Percentiles rank a stretch among this genome's conserved stretches.
These are phyloP conservation scores for Heteromormyrus szaboi DNA, from an alignment of 2,797 vertebrate species.

Conservation along the genomic window DNA sequence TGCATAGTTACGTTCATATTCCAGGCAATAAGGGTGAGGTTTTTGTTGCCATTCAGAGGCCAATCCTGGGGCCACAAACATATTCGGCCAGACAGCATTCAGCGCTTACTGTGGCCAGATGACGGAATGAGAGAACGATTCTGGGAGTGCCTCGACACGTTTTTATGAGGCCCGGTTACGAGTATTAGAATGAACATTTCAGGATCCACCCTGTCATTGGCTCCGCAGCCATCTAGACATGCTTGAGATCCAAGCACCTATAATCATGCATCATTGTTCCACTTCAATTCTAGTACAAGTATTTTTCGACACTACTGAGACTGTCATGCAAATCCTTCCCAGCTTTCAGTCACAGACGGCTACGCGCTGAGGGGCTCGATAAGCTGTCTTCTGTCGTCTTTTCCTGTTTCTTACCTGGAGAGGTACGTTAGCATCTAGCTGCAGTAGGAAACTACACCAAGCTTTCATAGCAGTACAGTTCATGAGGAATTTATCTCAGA, in stretches of 20 bases:
- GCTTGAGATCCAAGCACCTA: neutral
- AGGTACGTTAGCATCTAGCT: neutral
- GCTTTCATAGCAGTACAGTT: neutral
- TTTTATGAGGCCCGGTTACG: neutral
- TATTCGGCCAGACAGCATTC: neutral
- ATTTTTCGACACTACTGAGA: neutral
- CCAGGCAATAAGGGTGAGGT: neutral
- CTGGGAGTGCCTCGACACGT: neutral
- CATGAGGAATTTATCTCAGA: neutral
- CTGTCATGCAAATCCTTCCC: neutral
- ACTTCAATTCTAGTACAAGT: neutral
- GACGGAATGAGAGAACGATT: neutral
- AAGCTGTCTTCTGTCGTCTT: neutral
- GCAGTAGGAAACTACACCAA: neutral
- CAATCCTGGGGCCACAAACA: neutral
- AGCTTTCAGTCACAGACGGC: neutral
- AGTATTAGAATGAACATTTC: neutral
- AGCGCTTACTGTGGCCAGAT: neutral
- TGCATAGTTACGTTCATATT: neutral
- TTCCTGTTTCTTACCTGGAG: neutral
- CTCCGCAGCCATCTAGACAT: neutral
- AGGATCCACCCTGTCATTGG: neutral
- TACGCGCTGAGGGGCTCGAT: neutral
- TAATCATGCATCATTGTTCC: neutral
- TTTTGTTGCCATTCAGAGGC: neutral